Base-by-base conservation (phyloP, 2,888 invertebrate genomes). In the Epiblema foenella region DNA sequence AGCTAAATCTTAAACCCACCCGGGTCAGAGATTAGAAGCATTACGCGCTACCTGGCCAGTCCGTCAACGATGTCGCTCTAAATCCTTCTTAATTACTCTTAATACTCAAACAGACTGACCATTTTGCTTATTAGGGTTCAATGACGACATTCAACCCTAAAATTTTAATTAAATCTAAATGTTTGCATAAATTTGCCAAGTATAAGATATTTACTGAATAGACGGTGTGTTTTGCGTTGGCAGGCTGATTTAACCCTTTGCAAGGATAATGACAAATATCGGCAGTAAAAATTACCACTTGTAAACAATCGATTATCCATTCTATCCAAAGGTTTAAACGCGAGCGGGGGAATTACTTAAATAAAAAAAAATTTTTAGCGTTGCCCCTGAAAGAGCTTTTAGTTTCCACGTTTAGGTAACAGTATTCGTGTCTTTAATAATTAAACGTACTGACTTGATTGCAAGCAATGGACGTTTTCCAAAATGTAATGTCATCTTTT, bases 71-170 rank as follows among this genome's bases (percentile, higher is more conserved):
- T 54, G 46, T 17, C 54, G n/a, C 52, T 67, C 71, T 67, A 67
- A 71, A 71, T 71, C 66, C 71, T 67, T 67, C 62, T 71, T 71
- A 71, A 71, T 71, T 71, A 71, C 71, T 71, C 56, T 67, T 57
- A 67, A 71, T 62, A 71, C 71, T 67, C 66, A 62, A 71, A 71
- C 71, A 49, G 66, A 71, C 59, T 66, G 67, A 67, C 71, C 71
- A 57, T 67, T 71, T 57, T 39, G 71, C 71, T 71, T 71, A 67
- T 67, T 67, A 67, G 51, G 71, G 71, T 62, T 67, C 66, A 59
- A 59, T 66, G 52, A 70, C 66, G 18, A 49, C 11, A 54, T 68
- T 20, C 42, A 37, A 57, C 67, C 67, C 56, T 67, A 20, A 56
- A 37, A 62, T 67, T 71, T 62, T 67, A 71, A 71, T 67, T 62